These are phyloP conservation scores for Metridium senile DNA, from an alignment of 92 coral and sea anemone genomes.

Conservation along the genomic window DNA sequence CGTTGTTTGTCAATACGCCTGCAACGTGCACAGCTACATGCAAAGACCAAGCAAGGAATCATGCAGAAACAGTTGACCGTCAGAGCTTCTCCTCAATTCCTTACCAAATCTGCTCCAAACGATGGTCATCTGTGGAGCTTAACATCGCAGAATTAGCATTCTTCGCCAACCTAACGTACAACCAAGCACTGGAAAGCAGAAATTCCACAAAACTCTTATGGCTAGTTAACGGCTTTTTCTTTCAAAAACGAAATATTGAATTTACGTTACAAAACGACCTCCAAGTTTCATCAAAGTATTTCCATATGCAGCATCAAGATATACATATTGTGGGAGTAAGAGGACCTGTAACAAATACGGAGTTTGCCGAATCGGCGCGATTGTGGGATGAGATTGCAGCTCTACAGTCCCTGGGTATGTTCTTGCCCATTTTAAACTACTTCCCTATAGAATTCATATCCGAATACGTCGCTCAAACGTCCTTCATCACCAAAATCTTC, in stretches of 20 bases:
- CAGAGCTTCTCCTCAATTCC: neutral
- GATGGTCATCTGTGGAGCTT: slow-evolving; percentile 52
- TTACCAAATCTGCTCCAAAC: slow-evolving; percentile 58
- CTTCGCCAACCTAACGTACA: slow-evolving; percentile 57
- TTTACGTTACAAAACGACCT: slow-evolving; percentile 42
- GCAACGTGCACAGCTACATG: slow-evolving; percentile 2
- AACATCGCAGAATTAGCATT: slow-evolving; percentile 66
- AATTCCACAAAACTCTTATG: slow-evolving; percentile 14
- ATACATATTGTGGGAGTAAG: slow-evolving; percentile 57
- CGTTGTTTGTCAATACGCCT: slow-evolving; percentile 12
- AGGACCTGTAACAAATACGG: slow-evolving; percentile 44
- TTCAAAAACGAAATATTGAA: slow-evolving; percentile 28
- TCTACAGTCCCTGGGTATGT: slow-evolving; percentile 48
- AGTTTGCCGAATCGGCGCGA: slow-evolving; percentile 57
- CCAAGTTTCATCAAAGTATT: slow-evolving; percentile 38
- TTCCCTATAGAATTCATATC: slow-evolving; percentile 47
- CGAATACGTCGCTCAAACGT: slow-evolving; percentile 43
- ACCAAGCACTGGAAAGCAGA: slow-evolving; percentile 11
- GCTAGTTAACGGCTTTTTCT: slow-evolving; percentile 43
- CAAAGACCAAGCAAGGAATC: neutral
- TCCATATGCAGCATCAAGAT: slow-evolving; percentile 47
- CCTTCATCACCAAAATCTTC: slow-evolving; percentile 49
- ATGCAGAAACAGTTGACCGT: slow-evolving; percentile 19
- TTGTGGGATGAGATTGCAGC: slow-evolving; percentile 67
- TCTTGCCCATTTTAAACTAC: slow-evolving; percentile 50